Percentiles rank a stretch among this genome's conserved stretches.
These are phyloP conservation scores for Lamprotornis superbus DNA, from an alignment of 2,113 vertebrate genomes.

Conservation along the genomic window DNA sequence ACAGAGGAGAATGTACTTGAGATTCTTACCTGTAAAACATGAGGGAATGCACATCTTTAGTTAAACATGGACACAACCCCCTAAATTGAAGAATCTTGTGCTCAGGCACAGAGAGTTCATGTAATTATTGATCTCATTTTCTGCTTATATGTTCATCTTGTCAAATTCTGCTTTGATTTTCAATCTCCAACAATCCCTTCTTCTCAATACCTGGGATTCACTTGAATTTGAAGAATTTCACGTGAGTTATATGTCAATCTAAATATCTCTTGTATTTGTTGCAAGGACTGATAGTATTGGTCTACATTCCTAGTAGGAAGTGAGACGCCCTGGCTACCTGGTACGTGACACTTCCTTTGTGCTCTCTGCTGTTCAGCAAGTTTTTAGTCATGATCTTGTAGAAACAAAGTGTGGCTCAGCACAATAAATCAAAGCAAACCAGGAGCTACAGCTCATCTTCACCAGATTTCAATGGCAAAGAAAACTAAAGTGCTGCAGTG, in stretches of 20 bases:
- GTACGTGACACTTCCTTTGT: background rate
- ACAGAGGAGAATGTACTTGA: background rate
- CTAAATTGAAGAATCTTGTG: background rate
- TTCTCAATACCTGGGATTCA: background rate
- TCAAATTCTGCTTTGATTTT: background rate
- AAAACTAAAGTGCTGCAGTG: background rate
- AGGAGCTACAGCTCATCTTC: background rate
- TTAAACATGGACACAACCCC: background rate
- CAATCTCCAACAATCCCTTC: background rate
- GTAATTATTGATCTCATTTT: background rate
- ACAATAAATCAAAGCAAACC: background rate
- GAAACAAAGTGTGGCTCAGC: background rate
- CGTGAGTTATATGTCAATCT: background rate
- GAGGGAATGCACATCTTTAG: background rate
- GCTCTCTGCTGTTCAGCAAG: background rate
- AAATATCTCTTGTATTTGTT: background rate
- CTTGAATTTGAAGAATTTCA: background rate
- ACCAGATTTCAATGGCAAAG: rapidly evolving
- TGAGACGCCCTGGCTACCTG: background rate
- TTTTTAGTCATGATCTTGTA: background rate
- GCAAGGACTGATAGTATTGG: background rate
- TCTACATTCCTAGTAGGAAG: background rate
- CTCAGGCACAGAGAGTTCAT: background rate
- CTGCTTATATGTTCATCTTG: background rate
- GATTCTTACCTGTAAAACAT: background rate